These are phyloP conservation scores for Theretra japonica DNA, from an alignment of 2,888 invertebrate genomes.

Conservation along the genomic window DNA sequence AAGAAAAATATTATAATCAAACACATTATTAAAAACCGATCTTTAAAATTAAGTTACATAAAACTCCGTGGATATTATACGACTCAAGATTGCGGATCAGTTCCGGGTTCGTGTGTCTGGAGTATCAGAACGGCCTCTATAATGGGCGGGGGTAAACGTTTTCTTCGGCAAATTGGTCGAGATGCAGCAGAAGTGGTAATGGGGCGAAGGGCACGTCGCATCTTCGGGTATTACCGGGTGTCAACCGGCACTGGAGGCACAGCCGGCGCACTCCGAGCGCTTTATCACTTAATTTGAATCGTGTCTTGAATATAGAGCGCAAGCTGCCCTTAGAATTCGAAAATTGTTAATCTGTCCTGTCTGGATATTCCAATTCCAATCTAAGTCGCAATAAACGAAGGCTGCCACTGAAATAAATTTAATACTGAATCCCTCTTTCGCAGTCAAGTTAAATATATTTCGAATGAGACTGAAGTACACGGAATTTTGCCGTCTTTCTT, in stretches of 20 bases:
- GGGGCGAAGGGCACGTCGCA: slow-evolving; percentile 53
- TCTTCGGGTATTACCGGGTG: slow-evolving; percentile 64
- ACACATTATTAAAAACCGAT: not conserved
- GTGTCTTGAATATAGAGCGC: slow-evolving; percentile 71
- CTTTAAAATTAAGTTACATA: too few relatives aligned
- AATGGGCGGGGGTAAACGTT: slow-evolving; percentile 37
- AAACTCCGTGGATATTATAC: not conserved
- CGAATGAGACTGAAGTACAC: slow-evolving; percentile 45
- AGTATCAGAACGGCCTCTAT: slow-evolving; percentile 37
- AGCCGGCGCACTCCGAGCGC: slow-evolving; percentile 65
- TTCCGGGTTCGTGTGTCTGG: slow-evolving; percentile 32
- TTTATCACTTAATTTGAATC: slow-evolving; percentile 82
- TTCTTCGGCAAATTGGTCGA: slow-evolving; percentile 46
- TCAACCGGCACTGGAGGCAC: slow-evolving; percentile 64
- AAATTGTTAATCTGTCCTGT: slow-evolving; percentile 59
- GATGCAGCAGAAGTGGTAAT: slow-evolving; percentile 47
- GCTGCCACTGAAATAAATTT: slow-evolving; percentile 49
- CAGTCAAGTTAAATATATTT: slow-evolving; percentile 48
- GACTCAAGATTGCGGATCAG: slow-evolving; percentile 10
- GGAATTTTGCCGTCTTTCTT: slow-evolving; percentile 37
- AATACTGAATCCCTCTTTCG: slow-evolving; percentile 44
- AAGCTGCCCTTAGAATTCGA: slow-evolving; percentile 54
- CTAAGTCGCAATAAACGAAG: slow-evolving; percentile 47
- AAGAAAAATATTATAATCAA: not conserved
- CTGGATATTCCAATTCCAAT: slow-evolving; percentile 51